Evolutionary conservation across 2,888 invertebrate genomes (phyloP).

Genomic region (Harpagoxenus sublaevis): DNA sequence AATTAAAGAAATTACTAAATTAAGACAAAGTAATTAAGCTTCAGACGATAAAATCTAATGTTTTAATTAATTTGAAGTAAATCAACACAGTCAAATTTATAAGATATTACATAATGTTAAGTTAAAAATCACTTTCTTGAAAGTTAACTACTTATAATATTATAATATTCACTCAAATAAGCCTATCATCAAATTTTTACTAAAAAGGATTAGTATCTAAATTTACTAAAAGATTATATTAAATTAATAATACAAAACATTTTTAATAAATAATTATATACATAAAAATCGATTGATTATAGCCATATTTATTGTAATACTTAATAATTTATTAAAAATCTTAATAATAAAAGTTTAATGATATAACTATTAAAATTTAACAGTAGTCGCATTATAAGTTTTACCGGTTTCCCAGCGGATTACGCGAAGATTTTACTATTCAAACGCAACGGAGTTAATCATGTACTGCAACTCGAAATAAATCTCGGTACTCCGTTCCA

Average conservation of each 20-base stretch:
- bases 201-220: too few species aligned
- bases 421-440: conserved; percentile 10
- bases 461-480: conserved; percentile 26
- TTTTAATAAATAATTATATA: not conserved
- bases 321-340: not conserved
- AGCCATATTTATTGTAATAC: not conserved
- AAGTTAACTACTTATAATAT: not conserved
- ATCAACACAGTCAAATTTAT: not conserved
- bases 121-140: not conserved
- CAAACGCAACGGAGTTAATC: conserved; percentile 40
- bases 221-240: too few species aligned
- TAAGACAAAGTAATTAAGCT: not conserved
- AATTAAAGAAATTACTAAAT: conserved; percentile 4
- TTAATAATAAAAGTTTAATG: not conserved
- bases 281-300: not conserved
- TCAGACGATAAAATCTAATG: not conserved
- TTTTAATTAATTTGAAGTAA: conserved; percentile 6
- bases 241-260: not conserved
- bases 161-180: not conserved
- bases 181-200: not conserved
- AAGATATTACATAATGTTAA: not conserved
- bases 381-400: not conserved
- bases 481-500: conserved; percentile 41
- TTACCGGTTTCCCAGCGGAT: not conserved
- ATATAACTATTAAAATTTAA: not conserved